Percentiles rank a stretch among this genome's conserved stretches.
phyloP scores from a whole-genome alignment of 2,113 vertebrate species.

The Ammodytes marinus region DNA sequence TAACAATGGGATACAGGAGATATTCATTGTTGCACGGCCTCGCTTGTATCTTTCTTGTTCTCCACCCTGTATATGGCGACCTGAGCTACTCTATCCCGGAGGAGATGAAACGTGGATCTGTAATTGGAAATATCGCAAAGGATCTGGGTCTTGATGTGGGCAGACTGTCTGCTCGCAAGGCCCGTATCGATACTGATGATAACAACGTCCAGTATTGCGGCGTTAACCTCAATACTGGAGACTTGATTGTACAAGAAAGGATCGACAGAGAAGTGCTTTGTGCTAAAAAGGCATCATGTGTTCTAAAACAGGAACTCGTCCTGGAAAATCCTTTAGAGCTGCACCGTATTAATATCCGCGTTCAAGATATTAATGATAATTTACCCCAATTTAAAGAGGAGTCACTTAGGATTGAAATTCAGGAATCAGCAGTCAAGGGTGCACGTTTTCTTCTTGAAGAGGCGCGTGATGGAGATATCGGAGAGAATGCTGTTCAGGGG shows the following conservation, averaged over 20 bases:
- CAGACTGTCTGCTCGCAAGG: slow-evolving; percentile 65
- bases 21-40: neutral
- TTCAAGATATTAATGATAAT: slow-evolving; percentile 88
- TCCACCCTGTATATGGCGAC: slow-evolving; percentile 65
- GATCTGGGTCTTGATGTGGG: slow-evolving; percentile 81
- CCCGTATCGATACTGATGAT: slow-evolving; percentile 69
- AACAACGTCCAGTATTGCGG: slow-evolving; percentile 72
- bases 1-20: neutral
- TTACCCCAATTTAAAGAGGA: slow-evolving; percentile 74
- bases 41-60: slow-evolving; percentile 31
- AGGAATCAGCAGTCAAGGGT: slow-evolving; percentile 70
- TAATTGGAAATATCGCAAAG: slow-evolving; percentile 85
- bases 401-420: slow-evolving; percentile 74
- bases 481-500: slow-evolving; percentile 75
- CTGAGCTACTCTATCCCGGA: slow-evolving; percentile 83
- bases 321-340: slow-evolving; percentile 71
- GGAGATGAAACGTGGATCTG: slow-evolving; percentile 83
- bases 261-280: slow-evolving; percentile 87
- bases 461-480: slow-evolving; percentile 81
- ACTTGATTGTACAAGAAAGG: slow-evolving; percentile 79
- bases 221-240: slow-evolving; percentile 79
- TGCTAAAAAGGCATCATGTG: slow-evolving; percentile 70
- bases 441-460: slow-evolving; percentile 76
- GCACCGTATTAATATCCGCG: slow-evolving; percentile 67
- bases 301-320: slow-evolving; percentile 81